These are phyloP conservation scores for Lasioglossum morio DNA, from an alignment of 2,888 invertebrate genomes.

Conservation along the genomic window DNA sequence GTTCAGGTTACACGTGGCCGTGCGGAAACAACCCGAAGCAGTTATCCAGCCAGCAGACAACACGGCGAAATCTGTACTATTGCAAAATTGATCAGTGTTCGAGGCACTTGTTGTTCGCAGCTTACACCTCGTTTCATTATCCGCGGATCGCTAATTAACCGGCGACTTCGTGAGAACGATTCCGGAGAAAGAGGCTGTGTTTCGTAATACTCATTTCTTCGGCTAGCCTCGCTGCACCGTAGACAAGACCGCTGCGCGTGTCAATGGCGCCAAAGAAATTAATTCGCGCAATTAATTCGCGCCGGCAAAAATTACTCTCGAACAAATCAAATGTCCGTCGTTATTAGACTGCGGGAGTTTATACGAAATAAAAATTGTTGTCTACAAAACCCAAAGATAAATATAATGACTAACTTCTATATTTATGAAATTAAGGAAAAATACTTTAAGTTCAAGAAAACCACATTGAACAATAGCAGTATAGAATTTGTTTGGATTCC, in stretches of 20 bases:
- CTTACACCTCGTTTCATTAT: slow-evolving; percentile 49
- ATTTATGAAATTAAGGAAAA: no score
- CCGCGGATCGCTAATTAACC: slow-evolving; percentile 52
- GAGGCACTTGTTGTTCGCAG: slow-evolving; percentile 39
- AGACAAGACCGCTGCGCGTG: slow-evolving; percentile 29
- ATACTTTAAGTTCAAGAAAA: no score
- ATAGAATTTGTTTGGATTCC: no score
- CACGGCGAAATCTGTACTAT: slow-evolving; percentile 25
- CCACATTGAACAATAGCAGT: no score
- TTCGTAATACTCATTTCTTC: slow-evolving; percentile 37
- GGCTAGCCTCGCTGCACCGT: background rate
- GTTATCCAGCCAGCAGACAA: background rate
- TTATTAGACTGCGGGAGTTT: background rate
- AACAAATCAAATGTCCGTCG: background rate
- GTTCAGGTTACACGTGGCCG: slow-evolving; percentile 37
- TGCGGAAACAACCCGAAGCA: slow-evolving; percentile 2
- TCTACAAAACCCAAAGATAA: no score
- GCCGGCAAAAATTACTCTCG: background rate
- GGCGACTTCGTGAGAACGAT: slow-evolving; percentile 44
- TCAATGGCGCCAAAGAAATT: slow-evolving; percentile 29
- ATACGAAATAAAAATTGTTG: no score
- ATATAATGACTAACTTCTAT: no score
- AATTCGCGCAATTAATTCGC: background rate
- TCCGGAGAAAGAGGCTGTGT: slow-evolving; percentile 24
- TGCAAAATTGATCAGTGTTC: slow-evolving; percentile 48